These are phyloP conservation scores for Lasioglossum pauxillum DNA, from an alignment of 2,888 invertebrate genomes.

Conservation along the genomic window DNA sequence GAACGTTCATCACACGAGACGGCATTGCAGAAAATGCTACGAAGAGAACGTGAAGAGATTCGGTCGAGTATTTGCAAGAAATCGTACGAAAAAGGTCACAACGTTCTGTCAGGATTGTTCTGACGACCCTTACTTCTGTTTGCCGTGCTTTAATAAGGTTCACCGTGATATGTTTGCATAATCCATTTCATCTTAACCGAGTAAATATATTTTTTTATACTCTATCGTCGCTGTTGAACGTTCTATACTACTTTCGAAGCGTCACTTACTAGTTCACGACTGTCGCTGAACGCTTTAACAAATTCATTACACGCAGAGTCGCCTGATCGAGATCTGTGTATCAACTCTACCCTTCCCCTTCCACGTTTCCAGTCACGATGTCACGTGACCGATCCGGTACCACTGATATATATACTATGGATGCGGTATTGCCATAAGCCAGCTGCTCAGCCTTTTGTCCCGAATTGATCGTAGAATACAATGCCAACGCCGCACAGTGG, in stretches of 20 bases:
- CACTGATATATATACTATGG: too few species aligned
- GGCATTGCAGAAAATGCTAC: conserved; percentile 22
- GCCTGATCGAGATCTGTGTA: too few species aligned
- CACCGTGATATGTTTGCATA: conserved; percentile 4
- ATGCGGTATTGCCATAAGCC: too few species aligned
- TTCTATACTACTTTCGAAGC: background rate
- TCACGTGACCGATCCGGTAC: too few species aligned
- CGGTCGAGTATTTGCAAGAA: conserved; percentile 18
- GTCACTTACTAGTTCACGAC: background rate
- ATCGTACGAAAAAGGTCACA: conserved; percentile 20
- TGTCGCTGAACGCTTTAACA: background rate
- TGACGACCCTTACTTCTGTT: conserved; percentile 1
- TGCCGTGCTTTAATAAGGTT: conserved; percentile 11
- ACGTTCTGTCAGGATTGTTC: conserved; percentile 7
- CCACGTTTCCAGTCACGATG: too few species aligned
- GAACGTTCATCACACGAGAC: conserved; percentile 2
- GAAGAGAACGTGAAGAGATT: conserved; percentile 14
- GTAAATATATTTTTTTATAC: background rate
- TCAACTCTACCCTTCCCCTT: too few species aligned
- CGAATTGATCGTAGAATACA: too few species aligned
- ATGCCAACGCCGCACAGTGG: too few species aligned
- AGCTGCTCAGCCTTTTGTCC: too few species aligned
- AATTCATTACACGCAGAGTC: conserved; percentile 1
- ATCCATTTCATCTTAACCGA: background rate
- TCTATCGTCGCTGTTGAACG: background rate